Conservation (phyloP, 2,888 invertebrate genomes). For the Agonum fuliginosum region DNA sequence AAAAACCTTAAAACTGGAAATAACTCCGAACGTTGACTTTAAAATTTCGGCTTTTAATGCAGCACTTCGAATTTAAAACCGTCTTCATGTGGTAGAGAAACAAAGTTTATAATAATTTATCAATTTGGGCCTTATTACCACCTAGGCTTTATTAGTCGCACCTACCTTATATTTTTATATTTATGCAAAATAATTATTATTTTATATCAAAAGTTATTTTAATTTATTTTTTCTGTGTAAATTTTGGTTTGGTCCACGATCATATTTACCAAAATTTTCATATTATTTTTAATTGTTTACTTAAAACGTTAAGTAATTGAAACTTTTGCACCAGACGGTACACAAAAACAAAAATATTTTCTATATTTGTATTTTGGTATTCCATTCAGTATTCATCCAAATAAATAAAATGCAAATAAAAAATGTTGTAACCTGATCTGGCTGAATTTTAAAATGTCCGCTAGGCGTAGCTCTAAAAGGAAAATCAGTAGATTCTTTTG, state of each 20-base stretch:
- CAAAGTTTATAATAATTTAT: too few species aligned
- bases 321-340: not conserved
- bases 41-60: too few species aligned
- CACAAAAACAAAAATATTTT: not conserved
- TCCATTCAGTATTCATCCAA: not conserved
- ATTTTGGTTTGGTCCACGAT: not conserved
- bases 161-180: too few species aligned
- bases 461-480: conserved; percentile 82
- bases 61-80: too few species aligned
- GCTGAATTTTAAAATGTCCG: conserved; percentile 81
- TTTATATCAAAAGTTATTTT: too few species aligned
- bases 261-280: not conserved
- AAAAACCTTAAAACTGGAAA: too few species aligned
- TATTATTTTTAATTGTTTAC: not conserved
- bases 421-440: conserved; percentile 76
- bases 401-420: conserved; percentile 48
- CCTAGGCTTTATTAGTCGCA: too few species aligned
- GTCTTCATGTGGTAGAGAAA: too few species aligned
- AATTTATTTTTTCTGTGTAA: too few species aligned
- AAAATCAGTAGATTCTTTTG: conserved; percentile 70
- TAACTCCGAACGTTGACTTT: too few species aligned
- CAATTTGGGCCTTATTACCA: too few species aligned
- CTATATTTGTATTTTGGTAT: not conserved
- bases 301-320: not conserved
- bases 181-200: too few species aligned